Percentiles rank a stretch among this genome's conserved stretches.
Evolutionary conservation across 1,140 invertebrate genomes (phyloP).

Genomic region (Aphelinus certus): DNA sequence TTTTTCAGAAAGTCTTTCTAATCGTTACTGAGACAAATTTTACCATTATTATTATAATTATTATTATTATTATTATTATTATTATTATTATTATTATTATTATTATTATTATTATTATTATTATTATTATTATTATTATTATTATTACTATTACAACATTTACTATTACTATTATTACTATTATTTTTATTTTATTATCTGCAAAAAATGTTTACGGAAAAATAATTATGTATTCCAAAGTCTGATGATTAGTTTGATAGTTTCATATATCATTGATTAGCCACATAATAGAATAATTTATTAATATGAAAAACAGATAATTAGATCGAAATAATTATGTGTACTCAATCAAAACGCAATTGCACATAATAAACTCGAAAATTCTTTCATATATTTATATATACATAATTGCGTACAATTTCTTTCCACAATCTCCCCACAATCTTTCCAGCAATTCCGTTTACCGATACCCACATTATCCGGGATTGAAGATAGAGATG

Average conservation of each 20-base stretch:
- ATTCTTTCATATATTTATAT: too few relatives aligned
- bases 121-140: slow-evolving; percentile 17
- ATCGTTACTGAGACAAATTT: slow-evolving; percentile 18
- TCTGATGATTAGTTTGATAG: slow-evolving; percentile 31
- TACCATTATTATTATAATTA: neutral
- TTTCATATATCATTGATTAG: slow-evolving; percentile 23
- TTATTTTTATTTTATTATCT: too few relatives aligned
- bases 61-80: slow-evolving; percentile 19
- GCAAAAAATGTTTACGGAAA: too few relatives aligned
- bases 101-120: slow-evolving; percentile 28
- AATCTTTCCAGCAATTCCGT: too few relatives aligned
- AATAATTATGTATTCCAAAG: slow-evolving; percentile 29
- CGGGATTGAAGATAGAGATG: too few relatives aligned
- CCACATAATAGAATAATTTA: neutral
- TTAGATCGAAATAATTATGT: neutral
- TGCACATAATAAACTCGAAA: too few relatives aligned
- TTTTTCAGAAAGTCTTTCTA: slow-evolving; percentile 31
- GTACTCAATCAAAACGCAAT: neutral
- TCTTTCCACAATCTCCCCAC: too few relatives aligned
- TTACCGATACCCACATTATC: too few relatives aligned
- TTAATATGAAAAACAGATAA: slow-evolving; percentile 13
- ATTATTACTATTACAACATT: slow-evolving; percentile 18
- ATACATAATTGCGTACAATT: too few relatives aligned
- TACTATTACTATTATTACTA: neutral
- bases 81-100: slow-evolving; percentile 20